Evolutionary conservation across 92 coral and sea anemone species (phyloP), one percentile per base, ranked within the genome.

Genomic region (Parazoanthus swiftii): DNA sequence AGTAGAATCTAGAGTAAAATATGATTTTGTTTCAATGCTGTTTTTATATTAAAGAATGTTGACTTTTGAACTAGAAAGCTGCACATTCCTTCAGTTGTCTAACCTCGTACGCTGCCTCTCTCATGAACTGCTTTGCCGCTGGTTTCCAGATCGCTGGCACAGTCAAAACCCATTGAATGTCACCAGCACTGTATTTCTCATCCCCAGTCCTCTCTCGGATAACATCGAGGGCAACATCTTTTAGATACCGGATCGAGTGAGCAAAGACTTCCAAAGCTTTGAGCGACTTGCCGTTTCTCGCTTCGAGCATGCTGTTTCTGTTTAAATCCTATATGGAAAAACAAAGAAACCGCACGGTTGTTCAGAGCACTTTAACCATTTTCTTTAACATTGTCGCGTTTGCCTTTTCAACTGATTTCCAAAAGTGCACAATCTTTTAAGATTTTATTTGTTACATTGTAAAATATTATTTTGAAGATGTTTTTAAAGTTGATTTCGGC

Each of bases 91-190:
- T 11, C 35, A 38, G 2, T 18, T 33, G 2, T n/a, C 86, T 81
- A 67, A 89, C 91, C 66, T 82, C 66, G 56, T 83, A 88, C 11
- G 86, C 94, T 66, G 90, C 90, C 56, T 92, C 88, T 78, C 94
- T 89, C 94, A 92, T 92, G 15, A 92, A 92, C 79, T 89, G 94
- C 79, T 89, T 92, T 0, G 94, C 94, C 20, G 78, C 85, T 65
- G 94, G 92, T 36, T 81, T 89, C 91, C 94, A 92, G n/a, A 92
- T 92, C 26, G 92, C 94, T 6, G 94, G 94, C 15, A 92, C 94
- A 38, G 94, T 92, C 23, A 92, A 36, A 44, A 92, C 94, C 94
- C 94, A 92, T 83, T 86, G 91, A 70, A 92, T 83, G 37, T 92
- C 94, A 58, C 51, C 80, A n/a, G 29, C 74, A 18, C 74, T 76